Base-by-base conservation (phyloP, 2,888 invertebrate species). In the Hylaea fasciaria region DNA sequence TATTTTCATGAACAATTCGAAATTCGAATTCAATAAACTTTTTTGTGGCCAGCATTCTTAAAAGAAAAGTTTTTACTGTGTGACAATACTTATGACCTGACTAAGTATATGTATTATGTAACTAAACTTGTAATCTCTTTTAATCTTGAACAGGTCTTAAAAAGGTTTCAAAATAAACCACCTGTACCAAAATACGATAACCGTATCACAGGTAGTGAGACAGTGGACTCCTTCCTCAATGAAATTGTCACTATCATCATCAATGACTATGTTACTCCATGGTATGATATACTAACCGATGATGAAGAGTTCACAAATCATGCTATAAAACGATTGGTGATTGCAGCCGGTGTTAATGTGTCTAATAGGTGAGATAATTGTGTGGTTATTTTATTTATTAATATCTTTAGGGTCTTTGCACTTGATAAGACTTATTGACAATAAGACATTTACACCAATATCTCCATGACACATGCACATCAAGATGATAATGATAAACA, bases 181-280 rank as follows among this genome's bases (percentile, higher is more conserved):
- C 62, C 76, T 39, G 67, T 81, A 47, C 83, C 85, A 46, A 91
- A 89, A 67, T 92, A 82, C 80, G 92, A 92, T 65, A 89, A 76
- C 63, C 82, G 97, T 76, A 95, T 97, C 66, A 97, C 97, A 22
- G 97, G 97, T 28, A 96, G 97, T 76, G 96, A 95, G 74, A 94
- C 96, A 35, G 97, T 98, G 62, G 97, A 97, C 89, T 95, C 96
- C 74, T 96, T 96, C 72, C 92, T 97, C 51, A 97, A 97, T 87
- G 95, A 97, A 91, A 97, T 97, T 76, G 93, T 97, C 73, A 94
- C 95, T 64, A 96, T 95, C 69, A 94, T 97, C 53, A 93, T 97
- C 52, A 93, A 96, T 80, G 97, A 97, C 86, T 97, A 97, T 90
- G 95, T 97, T 46, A 94, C 95, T 66, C 94, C 95, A 0, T 96